These are phyloP conservation scores for Ciconia stormi DNA, from an alignment of 2,113 vertebrate species.

Conservation along the genomic window DNA sequence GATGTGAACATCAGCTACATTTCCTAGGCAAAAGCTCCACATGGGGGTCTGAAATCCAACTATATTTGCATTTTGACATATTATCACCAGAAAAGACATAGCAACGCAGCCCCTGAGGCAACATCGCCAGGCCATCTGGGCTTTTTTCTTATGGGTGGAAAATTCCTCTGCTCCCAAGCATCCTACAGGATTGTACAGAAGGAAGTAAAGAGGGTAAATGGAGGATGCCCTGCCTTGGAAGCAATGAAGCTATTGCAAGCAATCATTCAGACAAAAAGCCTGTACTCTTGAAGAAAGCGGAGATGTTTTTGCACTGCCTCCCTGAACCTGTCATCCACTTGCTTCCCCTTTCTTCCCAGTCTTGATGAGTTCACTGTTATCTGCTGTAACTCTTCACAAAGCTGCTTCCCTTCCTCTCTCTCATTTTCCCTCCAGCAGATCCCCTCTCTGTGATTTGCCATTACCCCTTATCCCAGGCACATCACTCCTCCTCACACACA, in stretches of 20 bases:
- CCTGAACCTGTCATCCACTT: background rate
- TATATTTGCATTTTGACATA: conserved; percentile 60
- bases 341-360: background rate
- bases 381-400: background rate
- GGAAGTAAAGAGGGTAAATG: background rate
- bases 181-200: background rate
- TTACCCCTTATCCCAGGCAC: background rate
- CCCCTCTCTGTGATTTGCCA: background rate
- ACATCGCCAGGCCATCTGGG: conserved; percentile 41
- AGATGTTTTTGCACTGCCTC: background rate
- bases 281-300: background rate
- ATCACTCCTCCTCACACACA: background rate
- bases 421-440: background rate
- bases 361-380: background rate
- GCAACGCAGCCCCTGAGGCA: conserved; percentile 24
- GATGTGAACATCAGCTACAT: conserved; percentile 53
- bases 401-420: background rate
- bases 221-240: background rate
- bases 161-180: conserved; percentile 25
- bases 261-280: background rate
- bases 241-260: background rate
- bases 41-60: conserved; percentile 36
- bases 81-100: conserved; percentile 59
- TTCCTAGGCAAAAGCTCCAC: conserved; percentile 52
- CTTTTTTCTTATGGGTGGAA: background rate